Evolutionary conservation across 37 sponge, comb jelly and placozoan species (phyloP).

Genomic region (Spongilla lacustris): DNA sequence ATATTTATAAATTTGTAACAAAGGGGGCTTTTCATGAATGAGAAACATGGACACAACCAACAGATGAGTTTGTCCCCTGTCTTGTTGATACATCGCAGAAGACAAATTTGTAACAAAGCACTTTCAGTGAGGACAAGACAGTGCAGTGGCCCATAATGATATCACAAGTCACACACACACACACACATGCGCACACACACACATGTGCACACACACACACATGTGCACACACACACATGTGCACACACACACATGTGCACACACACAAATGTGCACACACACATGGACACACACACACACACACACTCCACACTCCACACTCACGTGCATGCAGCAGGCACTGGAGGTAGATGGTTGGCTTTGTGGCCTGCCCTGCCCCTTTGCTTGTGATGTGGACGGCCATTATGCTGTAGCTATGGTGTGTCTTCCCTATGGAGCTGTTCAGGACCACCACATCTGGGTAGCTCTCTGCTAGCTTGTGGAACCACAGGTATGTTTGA

Average conservation of each 20-base stretch:
- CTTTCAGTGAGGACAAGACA: too few species aligned
- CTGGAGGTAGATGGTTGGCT: constrained; percentile 69
- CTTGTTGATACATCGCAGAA: too few species aligned
- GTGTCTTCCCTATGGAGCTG: constrained; percentile 62
- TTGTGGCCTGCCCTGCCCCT: neutral
- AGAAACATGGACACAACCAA: too few species aligned
- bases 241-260: neutral
- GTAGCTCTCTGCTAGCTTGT: constrained; percentile 34
- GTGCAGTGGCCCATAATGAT: too few species aligned
- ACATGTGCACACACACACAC: constrained; percentile 3
- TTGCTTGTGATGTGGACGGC: constrained; percentile 64
- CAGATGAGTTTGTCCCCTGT: too few species aligned
- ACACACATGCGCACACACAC: too few species aligned
- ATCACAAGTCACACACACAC: too few species aligned
- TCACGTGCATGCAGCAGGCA: constrained; percentile 71
- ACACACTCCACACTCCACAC: constrained; percentile 14
- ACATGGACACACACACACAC: constrained; percentile 33
- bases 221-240: neutral
- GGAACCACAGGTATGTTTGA: constrained; percentile 47
- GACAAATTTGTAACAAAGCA: too few species aligned
- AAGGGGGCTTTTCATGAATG: too few species aligned
- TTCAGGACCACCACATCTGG: constrained; percentile 27
- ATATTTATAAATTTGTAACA: too few species aligned
- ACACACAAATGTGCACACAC: neutral
- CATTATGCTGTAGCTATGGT: constrained; percentile 43